Base-by-base conservation (phyloP, 2,888 invertebrate species). In the Sphinx pinastri region DNA sequence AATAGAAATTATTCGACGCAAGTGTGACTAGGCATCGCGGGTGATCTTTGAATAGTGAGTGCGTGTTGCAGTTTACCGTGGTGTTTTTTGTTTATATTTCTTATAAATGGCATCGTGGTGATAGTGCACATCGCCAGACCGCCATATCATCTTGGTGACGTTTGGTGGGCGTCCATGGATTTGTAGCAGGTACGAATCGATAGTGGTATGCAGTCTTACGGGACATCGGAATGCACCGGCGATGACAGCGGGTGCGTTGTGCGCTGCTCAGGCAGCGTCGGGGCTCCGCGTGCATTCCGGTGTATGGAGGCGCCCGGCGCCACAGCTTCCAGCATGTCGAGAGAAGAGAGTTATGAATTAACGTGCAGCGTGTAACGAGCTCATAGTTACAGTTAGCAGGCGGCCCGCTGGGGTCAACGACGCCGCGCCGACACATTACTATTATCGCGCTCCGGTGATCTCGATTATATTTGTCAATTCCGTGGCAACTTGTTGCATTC, bases 141-240 rank as follows among this genome's bases (percentile, higher is more conserved):
- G 11, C 45, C 54, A 16, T 25, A 7, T 72, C 55, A 69, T 63
- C 49, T 63, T 66, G 68, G 72, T 70, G 70, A 73, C 68, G 68
- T 49, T 71, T 55, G 3, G 67, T 73, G 73, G 76, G 76, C 76
- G 75, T 84, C 85, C 77, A 92, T 92, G 92, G 90, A 87, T 84
- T 83, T 85, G 79, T 91, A 88, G 75, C 83, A 91, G 90, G 91
- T 90, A 87, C 82, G 71, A 76, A 76, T 63, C 54, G 54, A 69
- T 69, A 14, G 25, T 51, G 47, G 52, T 69, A 54, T 45, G 38
- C 60, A 7, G 52, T 51, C 60, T 74, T 78, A 81, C 82, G 78
- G 76, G 75, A 74, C 76, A 78, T 73, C 75, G 79, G 81, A 85
- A 84, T 88, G 84, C 81, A 80, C 82, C 84, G 83, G 75, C 68